phyloP scores from a whole-genome alignment of 2,888 invertebrate genomes.

The Heliconius ismenius region DNA sequence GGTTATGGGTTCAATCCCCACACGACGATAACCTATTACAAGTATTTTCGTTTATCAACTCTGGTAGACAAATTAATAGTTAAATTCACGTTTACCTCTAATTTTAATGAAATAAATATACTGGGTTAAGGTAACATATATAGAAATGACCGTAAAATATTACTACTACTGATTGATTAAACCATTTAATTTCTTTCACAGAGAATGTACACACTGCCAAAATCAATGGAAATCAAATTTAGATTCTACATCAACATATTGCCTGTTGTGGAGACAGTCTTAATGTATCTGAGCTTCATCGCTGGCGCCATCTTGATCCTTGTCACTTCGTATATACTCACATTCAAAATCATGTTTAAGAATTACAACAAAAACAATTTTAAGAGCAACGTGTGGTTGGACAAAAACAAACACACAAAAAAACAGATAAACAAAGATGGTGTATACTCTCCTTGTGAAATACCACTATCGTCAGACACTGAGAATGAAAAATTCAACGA shows the following conservation, averaged over 20 bases:
- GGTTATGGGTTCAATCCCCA: too few species aligned
- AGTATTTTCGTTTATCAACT: too few species aligned
- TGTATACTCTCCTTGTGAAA: constrained; percentile 71
- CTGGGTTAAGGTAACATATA: too few species aligned
- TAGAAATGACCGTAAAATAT: too few species aligned
- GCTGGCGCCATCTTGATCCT: constrained; percentile 78
- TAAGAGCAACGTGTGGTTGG: constrained; percentile 54
- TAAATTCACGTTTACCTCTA: too few species aligned
- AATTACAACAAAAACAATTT: constrained; percentile 56
- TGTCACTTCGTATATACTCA: constrained; percentile 71
- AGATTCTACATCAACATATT: constrained; percentile 87
- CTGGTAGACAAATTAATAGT: too few species aligned
- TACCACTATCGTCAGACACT: constrained; percentile 59
- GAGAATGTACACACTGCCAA: constrained; percentile 87
- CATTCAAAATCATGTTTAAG: constrained; percentile 75
- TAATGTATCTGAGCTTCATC: constrained; percentile 80
- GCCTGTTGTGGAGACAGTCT: constrained; percentile 82
- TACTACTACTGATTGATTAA: too few species aligned
- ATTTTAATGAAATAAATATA: too few species aligned
- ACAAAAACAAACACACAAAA: constrained; percentile 47
- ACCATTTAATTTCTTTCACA: constrained; percentile 59
- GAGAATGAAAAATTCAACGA: constrained; percentile 57
- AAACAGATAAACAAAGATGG: constrained; percentile 47
- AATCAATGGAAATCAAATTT: constrained; percentile 84
- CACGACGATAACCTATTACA: too few species aligned